Evolutionary conservation across 1,140 invertebrate genomes (phyloP), one percentile per base, ranked within the genome.

Genomic region (Pseudobourletiella spinata): DNA sequence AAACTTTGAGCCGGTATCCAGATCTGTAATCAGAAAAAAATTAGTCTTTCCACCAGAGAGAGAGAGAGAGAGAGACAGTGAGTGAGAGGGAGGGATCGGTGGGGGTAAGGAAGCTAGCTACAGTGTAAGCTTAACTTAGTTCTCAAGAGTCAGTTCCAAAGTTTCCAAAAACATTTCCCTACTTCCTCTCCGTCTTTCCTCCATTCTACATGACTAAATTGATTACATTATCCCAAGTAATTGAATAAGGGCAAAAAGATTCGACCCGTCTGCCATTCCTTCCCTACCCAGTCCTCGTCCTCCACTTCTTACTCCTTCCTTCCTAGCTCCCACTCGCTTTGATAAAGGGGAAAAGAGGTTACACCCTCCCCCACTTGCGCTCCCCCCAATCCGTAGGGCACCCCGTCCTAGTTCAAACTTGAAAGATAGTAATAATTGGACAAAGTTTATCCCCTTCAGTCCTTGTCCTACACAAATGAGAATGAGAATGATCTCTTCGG

Each of bases 11-110:
- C 16, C 18, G 15, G n/a, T n/a, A 43, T 11, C 6, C n/a, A 18
- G 44, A 48, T 8, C 8, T 8, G 32, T 11, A 39, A 48, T 18
- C 11, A 48, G 44, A 48, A 48, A 48, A n/a, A 39, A 39, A 39
- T 39, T 39, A 39, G 11, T 39, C 35, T 11, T 11, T 39, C 4
- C 14, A 42, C 28, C 6, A 57, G 55, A 35, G 30, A 4, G 22
- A 57, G 55, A 57, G 28, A 55, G 22, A 51, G 32, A 26, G 29
- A 50, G 20, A 29, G 28, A 57, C 29, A 35, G 55, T 35, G 28
- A 57, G 55, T 14, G 55, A 54, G 51, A 54, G 51, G 29, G 51
- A 54, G n/a, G 11, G 25, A 54, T 20, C 14, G 22, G 25, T 26
- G 18, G 4, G n/a, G 18, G n/a, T 22, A 20, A 25, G 8, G 18